A percentile compares a stretch with the other conserved stretches of the same genome.
phyloP scores from a whole-genome alignment of 1,140 invertebrate genomes.

The Drosophila busckii region DNA sequence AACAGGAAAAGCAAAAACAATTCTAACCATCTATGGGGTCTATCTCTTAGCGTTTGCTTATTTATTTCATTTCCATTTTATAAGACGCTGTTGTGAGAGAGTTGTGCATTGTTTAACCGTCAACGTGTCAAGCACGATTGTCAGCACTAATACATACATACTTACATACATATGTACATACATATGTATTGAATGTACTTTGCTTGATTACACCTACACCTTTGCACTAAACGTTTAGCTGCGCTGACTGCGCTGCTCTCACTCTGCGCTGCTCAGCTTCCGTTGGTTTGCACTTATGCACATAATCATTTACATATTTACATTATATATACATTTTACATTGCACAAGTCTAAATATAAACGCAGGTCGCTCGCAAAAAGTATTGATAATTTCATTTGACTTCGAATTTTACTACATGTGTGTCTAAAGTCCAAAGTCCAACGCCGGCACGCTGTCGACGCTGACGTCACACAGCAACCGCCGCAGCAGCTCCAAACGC shows the following conservation, averaged over 20 bases:
- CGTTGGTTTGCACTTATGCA: constrained; percentile 19
- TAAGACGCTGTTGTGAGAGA: constrained; percentile 23
- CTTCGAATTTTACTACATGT: too few relatives aligned
- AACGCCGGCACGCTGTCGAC: constrained; percentile 16
- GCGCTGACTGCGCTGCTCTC: too few relatives aligned
- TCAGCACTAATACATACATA: constrained; percentile 3
- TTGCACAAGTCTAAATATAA: too few relatives aligned
- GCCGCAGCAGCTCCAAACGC: neutral
- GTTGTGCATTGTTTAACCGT: constrained; percentile 19
- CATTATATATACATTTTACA: too few relatives aligned
- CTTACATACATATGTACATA: neutral
- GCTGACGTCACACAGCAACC: constrained; percentile 52
- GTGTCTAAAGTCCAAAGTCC: constrained; percentile 49
- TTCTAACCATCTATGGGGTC: constrained; percentile 60
- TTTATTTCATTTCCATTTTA: constrained; percentile 41
- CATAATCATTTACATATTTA: too few relatives aligned
- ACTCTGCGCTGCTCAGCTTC: neutral
- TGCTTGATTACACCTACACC: constrained; percentile 1
- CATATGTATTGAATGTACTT: constrained; percentile 4
- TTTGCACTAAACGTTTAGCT: too few relatives aligned
- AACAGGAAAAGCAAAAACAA: constrained; percentile 31
- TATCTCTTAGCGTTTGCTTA: constrained; percentile 21
- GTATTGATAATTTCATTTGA: too few relatives aligned
- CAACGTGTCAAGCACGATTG: constrained; percentile 42
- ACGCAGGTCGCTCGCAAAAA: too few relatives aligned